These are phyloP conservation scores for Diaphora mendica DNA, from an alignment of 2,888 invertebrate genomes.

Conservation along the genomic window DNA sequence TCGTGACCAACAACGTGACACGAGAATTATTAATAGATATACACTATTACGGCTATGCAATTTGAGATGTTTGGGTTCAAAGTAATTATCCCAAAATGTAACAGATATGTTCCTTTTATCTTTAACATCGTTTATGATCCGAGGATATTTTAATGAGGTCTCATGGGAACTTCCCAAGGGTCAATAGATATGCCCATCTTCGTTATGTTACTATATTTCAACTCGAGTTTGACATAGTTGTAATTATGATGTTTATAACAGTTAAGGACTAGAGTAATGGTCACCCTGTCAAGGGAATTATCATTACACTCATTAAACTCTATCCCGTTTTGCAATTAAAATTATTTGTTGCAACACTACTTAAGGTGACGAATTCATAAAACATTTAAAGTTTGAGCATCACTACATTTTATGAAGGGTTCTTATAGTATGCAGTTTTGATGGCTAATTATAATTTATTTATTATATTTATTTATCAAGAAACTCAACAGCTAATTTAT, in stretches of 20 bases:
- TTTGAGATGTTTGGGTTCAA: background rate
- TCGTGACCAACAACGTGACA: too few relatives aligned
- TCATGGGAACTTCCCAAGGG: slow-evolving; percentile 44
- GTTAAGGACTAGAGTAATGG: slow-evolving; percentile 23
- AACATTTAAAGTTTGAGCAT: background rate
- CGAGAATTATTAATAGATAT: too few relatives aligned
- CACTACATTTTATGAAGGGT: too few relatives aligned
- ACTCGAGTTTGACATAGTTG: slow-evolving; percentile 27
- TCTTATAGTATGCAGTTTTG: too few relatives aligned
- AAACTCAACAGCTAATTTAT: too few relatives aligned
- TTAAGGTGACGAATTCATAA: background rate
- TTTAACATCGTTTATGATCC: slow-evolving; percentile 28
- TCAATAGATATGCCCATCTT: slow-evolving; percentile 48
- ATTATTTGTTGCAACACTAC: background rate
- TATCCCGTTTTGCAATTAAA: slow-evolving; percentile 28
- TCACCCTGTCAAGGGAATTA: slow-evolving; percentile 15
- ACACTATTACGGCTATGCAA: background rate
- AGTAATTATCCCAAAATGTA: slow-evolving; percentile 2
- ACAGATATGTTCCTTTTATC: background rate
- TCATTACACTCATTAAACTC: slow-evolving; percentile 33
- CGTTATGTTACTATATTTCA: slow-evolving; percentile 27
- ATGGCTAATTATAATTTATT: too few relatives aligned
- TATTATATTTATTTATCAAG: too few relatives aligned
- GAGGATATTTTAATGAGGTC: slow-evolving; percentile 23
- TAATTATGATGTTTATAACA: slow-evolving; percentile 24